These are phyloP conservation scores for Poeciliopsis paucimaculata DNA, from an alignment of 2,797 vertebrate species.

Conservation along the genomic window DNA sequence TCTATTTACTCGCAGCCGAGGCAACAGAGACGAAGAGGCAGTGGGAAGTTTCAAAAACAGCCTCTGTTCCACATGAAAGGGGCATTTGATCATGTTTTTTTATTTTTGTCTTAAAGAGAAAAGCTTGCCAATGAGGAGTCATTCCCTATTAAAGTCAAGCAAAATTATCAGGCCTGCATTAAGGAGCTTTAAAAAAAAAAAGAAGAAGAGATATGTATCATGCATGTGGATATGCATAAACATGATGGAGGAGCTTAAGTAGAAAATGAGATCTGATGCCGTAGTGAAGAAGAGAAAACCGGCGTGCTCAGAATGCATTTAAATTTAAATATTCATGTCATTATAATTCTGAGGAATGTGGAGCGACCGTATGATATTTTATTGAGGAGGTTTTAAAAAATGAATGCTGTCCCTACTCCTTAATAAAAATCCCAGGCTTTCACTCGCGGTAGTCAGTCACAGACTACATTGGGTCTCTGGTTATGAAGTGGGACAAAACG, in stretches of 20 bases:
- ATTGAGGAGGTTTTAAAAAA: conserved; percentile 90
- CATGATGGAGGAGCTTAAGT: conserved; percentile 88
- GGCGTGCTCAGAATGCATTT: conserved; percentile 85
- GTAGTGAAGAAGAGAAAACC: conserved; percentile 80
- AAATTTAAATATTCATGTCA: conserved; percentile 91
- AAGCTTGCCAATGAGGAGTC: conserved; percentile 81
- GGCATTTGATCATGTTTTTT: conserved; percentile 81
- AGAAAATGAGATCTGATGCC: conserved; percentile 88
- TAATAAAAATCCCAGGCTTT: conserved; percentile 83
- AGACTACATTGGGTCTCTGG: conserved; percentile 54
- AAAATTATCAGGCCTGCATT: conserved; percentile 84
- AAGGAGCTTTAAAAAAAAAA: conserved; percentile 78
- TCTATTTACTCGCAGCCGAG: conserved; percentile 78
- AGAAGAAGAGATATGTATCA: conserved; percentile 82
- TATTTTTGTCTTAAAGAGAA: conserved; percentile 80
- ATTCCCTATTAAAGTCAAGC: conserved; percentile 83
- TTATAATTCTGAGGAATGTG: conserved; percentile 91
- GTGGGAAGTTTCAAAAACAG: conserved; percentile 80
- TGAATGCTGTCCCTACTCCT: conserved; percentile 87
- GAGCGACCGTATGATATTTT: conserved; percentile 89
- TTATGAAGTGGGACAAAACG: conserved; percentile 57
- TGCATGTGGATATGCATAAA: conserved; percentile 89
- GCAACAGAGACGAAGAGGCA: conserved; percentile 70
- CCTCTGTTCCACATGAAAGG: conserved; percentile 81
- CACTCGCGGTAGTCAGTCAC: conserved; percentile 73